Conservation (phyloP, 2,113 vertebrate species). For the Miniopterus natalensis region DNA sequence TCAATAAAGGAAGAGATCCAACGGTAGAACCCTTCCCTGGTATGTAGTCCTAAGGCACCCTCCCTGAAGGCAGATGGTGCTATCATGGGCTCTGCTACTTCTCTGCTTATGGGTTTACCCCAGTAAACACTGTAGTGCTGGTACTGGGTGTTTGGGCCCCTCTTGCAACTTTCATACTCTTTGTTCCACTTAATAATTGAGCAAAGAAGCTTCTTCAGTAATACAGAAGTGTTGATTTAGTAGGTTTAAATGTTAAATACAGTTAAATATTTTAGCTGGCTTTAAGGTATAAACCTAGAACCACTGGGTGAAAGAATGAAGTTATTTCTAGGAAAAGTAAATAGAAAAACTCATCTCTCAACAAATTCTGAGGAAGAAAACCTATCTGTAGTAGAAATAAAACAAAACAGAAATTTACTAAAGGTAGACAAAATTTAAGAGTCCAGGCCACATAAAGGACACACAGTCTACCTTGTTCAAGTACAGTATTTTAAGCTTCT, state of each 20-base stretch:
- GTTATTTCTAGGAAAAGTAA: not conserved
- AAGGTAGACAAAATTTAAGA: slow-evolving; percentile 40
- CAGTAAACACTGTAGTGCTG: not conserved
- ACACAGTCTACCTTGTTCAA: not conserved
- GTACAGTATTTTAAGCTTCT: not conserved
- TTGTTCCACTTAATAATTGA: not conserved
- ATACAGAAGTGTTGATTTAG: not conserved
- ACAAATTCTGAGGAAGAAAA: slow-evolving; percentile 41
- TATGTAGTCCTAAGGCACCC: not conserved
- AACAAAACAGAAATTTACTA: slow-evolving; percentile 29
- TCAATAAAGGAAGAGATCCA: not conserved
- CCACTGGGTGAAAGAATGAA: not conserved
- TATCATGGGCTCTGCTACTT: not conserved
- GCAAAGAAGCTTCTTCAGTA: slow-evolving; percentile 4
- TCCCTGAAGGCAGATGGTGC: no score
- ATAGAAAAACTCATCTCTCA: not conserved
- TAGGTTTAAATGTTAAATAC: not conserved
- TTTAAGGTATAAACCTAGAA: slow-evolving; percentile 38
- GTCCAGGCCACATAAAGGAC: not conserved
- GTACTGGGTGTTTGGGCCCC: not conserved
- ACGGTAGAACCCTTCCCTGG: not conserved
- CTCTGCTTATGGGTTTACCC: not conserved
- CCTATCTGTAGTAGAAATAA: slow-evolving; percentile 23
- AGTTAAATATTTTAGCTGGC: not conserved
- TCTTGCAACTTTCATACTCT: not conserved